phyloP scores from a whole-genome alignment of 2,797 vertebrate genomes.

The Chaetophractus vellerosus region DNA sequence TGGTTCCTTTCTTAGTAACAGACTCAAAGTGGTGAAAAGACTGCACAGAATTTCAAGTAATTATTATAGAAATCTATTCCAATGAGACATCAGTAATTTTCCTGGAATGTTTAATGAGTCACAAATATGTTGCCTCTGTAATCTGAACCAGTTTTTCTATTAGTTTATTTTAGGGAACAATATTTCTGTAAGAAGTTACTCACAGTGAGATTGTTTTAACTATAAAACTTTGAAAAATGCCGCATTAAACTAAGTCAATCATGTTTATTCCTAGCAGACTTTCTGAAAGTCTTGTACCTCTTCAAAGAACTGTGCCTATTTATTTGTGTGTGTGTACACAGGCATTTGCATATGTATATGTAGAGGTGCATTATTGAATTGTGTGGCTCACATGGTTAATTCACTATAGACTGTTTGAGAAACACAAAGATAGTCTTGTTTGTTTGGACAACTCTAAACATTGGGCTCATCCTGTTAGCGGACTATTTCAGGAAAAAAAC shows the following conservation, averaged over 20 bases:
- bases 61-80: not conserved
- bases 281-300: not conserved
- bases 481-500: not conserved
- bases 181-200: not conserved
- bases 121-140: not conserved
- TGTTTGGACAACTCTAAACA: not conserved
- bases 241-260: not conserved
- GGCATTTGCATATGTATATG: accelerated
- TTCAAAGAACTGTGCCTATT: not conserved
- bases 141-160: not conserved
- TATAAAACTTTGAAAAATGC: not conserved
- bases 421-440: not conserved
- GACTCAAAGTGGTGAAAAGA: no score
- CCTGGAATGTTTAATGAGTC: not conserved
- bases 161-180: not conserved
- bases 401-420: not conserved
- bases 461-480: not conserved
- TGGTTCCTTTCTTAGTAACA: no score
- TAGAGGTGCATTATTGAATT: accelerated
- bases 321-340: not conserved
- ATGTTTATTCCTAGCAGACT: not conserved
- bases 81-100: not conserved
- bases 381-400: not conserved
- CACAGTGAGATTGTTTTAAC: not conserved
- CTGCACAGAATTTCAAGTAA: not conserved